phyloP scores from a whole-genome alignment of 2,113 vertebrate genomes.

The Numida meleagris region DNA sequence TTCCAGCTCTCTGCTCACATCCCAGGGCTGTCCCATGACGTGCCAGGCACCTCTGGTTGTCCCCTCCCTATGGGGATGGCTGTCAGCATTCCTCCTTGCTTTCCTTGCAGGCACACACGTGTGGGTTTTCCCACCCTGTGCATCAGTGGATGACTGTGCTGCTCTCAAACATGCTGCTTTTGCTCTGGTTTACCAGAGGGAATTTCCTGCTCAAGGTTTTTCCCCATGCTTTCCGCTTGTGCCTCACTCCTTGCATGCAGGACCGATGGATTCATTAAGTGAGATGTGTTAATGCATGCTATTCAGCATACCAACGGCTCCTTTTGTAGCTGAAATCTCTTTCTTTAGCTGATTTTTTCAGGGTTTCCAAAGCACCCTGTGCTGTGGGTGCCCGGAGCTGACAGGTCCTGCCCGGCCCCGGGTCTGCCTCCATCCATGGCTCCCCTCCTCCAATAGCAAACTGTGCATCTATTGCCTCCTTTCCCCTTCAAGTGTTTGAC shows the following conservation, averaged over 20 bases:
- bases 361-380: neutral
- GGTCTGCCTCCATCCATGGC: accelerated
- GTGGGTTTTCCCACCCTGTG: neutral
- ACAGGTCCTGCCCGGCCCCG: neutral
- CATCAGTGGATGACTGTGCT: accelerated
- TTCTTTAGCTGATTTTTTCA: neutral
- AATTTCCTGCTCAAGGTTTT: neutral
- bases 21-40: neutral
- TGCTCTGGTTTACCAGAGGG: neutral
- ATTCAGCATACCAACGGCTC: neutral
- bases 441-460: neutral
- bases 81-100: accelerated
- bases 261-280: accelerated
- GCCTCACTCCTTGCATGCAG: neutral
- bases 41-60: neutral
- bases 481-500: neutral
- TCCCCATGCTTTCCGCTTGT: neutral
- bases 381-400: neutral
- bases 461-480: neutral
- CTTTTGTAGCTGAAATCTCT: neutral
- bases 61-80: accelerated
- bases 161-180: neutral
- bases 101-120: neutral
- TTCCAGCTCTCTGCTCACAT: neutral
- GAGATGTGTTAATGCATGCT: neutral